A percentile compares a stretch with the other conserved stretches of the same genome.
phyloP scores from a whole-genome alignment of 2,888 invertebrate species.

The Meloe dianella region DNA sequence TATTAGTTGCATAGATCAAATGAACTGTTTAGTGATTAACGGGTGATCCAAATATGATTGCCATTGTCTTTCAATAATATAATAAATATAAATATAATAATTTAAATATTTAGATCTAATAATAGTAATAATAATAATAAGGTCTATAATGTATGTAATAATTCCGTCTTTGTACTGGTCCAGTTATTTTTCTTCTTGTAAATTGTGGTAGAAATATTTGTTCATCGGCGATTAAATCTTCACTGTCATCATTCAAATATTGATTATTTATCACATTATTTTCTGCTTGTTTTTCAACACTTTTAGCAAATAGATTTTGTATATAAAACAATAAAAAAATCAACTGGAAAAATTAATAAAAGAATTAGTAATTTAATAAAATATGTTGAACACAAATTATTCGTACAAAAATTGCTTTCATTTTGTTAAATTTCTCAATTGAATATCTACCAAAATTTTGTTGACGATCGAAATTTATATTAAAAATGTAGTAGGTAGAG shows the following conservation, averaged over 20 bases:
- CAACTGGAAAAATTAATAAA: not conserved
- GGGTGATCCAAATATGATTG: constrained; percentile 4
- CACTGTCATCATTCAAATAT: not conserved
- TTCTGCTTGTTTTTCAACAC: not conserved
- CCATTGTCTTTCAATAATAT: too few species aligned
- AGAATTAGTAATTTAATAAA: not conserved
- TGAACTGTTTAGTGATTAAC: not conserved
- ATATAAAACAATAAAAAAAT: not conserved
- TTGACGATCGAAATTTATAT: constrained; percentile 4
- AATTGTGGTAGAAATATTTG: constrained; percentile 1
- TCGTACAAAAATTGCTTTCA: not conserved
- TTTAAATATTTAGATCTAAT: not conserved
- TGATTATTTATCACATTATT: not conserved
- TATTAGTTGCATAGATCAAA: not conserved
- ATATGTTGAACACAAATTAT: not conserved
- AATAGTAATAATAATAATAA: not conserved
- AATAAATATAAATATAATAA: not conserved
- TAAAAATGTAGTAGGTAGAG: not conserved
- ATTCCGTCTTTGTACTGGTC: not conserved
- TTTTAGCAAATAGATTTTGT: not conserved
- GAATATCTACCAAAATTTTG: not conserved
- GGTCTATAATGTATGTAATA: not conserved
- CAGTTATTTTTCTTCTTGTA: not conserved
- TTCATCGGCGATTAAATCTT: not conserved
- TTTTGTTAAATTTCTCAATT: not conserved